Evolutionary conservation across 2,113 vertebrate genomes (phyloP).

Genomic region (Oriolus oriolus): DNA sequence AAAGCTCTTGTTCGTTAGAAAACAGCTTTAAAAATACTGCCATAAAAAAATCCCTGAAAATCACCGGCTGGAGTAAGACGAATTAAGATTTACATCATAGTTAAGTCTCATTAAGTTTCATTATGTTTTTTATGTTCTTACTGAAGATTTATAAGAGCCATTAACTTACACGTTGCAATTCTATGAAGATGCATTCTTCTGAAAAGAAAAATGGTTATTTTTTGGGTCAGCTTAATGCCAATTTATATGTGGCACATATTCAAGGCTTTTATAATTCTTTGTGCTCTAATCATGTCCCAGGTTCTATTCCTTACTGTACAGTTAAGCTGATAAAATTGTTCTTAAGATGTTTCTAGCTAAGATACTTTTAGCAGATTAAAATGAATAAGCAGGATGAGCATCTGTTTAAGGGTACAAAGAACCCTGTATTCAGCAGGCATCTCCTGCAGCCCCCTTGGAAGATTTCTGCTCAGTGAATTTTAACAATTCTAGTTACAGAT

Average conservation of each 20-base stretch:
- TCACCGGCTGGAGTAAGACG: not conserved
- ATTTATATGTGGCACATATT: not conserved
- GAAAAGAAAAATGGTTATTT: not conserved
- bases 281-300: not conserved
- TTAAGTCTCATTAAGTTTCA: slow-evolving; percentile 13
- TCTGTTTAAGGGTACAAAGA: not conserved
- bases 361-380: slow-evolving; percentile 39
- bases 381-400: slow-evolving; percentile 23
- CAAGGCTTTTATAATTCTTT: not conserved
- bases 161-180: not conserved
- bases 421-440: not conserved
- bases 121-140: not conserved
- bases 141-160: not conserved
- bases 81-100: slow-evolving; percentile 11
- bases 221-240: not conserved
- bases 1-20: slow-evolving; percentile 20
- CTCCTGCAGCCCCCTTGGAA: not conserved
- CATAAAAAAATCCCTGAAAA: not conserved
- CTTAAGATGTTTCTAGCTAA: slow-evolving; percentile 33
- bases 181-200: not conserved
- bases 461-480: not conserved
- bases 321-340: slow-evolving; percentile 25
- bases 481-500: not conserved
- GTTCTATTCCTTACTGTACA: not conserved
- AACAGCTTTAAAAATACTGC: slow-evolving; percentile 8